Evolutionary conservation across 2,888 invertebrate species (phyloP).

Genomic region (Stenurella melanura): DNA sequence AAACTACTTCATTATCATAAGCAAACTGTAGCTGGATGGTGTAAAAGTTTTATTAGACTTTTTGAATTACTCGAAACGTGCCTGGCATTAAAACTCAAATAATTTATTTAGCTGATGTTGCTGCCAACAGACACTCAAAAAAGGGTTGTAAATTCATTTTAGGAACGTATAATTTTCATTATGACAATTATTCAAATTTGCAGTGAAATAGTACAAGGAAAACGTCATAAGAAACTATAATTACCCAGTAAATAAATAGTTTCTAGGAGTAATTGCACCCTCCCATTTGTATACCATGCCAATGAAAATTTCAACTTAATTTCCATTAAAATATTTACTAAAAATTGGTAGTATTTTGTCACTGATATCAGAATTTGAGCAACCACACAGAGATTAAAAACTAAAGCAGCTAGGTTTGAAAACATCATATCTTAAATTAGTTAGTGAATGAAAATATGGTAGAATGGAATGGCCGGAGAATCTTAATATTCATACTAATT

Average conservation of each 20-base stretch:
- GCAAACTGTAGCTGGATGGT: slow-evolving; percentile 54
- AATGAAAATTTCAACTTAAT: too few relatives aligned
- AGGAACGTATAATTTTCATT: slow-evolving; percentile 9
- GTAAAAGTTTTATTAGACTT: slow-evolving; percentile 56
- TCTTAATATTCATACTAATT: too few relatives aligned
- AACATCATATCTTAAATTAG: too few relatives aligned
- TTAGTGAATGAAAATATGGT: too few relatives aligned
- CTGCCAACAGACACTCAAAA: slow-evolving; percentile 24
- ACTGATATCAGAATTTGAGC: too few relatives aligned
- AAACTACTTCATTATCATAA: slow-evolving; percentile 62
- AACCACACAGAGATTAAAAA: too few relatives aligned
- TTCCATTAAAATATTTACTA: too few relatives aligned
- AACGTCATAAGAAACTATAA: not conserved
- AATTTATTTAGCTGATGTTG: slow-evolving; percentile 43
- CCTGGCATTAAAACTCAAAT: slow-evolving; percentile 48
- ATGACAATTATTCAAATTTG: slow-evolving; percentile 16
- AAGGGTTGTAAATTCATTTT: slow-evolving; percentile 16
- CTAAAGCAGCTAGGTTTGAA: too few relatives aligned
- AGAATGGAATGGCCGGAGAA: too few relatives aligned
- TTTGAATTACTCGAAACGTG: slow-evolving; percentile 53
- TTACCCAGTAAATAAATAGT: not conserved
- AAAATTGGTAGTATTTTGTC: too few relatives aligned
- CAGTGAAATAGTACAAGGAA: not conserved
- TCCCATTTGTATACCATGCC: too few relatives aligned
- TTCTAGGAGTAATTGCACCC: too few relatives aligned